Percentiles rank a stretch among this genome's conserved stretches.
These are phyloP conservation scores for Muscicapa striata DNA, from an alignment of 2,797 vertebrate species.

Conservation along the genomic window DNA sequence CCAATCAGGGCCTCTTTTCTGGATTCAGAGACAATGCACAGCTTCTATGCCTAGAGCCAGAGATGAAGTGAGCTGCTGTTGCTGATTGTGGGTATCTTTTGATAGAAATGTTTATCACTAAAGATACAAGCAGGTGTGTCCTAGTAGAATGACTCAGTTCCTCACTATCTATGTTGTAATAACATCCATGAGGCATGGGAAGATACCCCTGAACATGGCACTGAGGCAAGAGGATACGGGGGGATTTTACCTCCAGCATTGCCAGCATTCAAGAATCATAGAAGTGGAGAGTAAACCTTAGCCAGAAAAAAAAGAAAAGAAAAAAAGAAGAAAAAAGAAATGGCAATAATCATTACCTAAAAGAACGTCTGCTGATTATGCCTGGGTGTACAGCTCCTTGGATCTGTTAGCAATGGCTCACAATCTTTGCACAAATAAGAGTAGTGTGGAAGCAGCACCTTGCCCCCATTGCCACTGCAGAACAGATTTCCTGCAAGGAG, in stretches of 20 bases:
- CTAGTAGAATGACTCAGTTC: slow-evolving; percentile 1
- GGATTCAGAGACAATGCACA: slow-evolving; percentile 29
- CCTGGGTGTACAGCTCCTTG: not conserved
- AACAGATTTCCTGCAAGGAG: not conserved
- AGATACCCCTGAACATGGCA: not conserved
- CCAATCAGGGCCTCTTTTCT: not conserved
- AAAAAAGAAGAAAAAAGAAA: not conserved
- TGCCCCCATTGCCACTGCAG: not conserved
- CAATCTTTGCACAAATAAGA: not conserved
- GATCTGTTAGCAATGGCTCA: not conserved
- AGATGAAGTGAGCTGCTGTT: not conserved
- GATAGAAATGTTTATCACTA: not conserved
- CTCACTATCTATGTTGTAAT: not conserved
- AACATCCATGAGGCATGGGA: not conserved
- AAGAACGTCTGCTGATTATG: not conserved
- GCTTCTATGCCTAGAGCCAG: not conserved
- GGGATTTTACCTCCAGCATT: not conserved
- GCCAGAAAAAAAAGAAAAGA: not conserved
- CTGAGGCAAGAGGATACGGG: not conserved
- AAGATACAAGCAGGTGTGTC: not conserved
- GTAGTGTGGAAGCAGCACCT: not conserved
- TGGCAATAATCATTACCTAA: not conserved
- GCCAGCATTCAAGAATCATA: not conserved
- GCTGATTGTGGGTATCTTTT: not conserved
- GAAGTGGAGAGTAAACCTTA: not conserved